Evolutionary conservation across 2,888 invertebrate genomes (phyloP).

Genomic region (Baronia brevicornis): DNA sequence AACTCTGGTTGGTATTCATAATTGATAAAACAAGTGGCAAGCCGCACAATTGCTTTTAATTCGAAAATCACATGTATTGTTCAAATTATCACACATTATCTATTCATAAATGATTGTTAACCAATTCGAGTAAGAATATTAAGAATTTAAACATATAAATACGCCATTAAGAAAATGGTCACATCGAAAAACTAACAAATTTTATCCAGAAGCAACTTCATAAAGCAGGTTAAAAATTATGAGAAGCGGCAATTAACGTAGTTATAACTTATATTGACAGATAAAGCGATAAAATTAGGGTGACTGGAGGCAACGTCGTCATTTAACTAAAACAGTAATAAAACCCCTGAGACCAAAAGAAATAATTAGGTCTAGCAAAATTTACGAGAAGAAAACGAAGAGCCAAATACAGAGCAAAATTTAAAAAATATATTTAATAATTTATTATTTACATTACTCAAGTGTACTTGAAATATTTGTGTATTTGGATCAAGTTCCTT

Average conservation of each 20-base stretch:
- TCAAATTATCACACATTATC: slow-evolving; percentile 5
- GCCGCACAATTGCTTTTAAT: too few species aligned
- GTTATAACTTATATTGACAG: slow-evolving; percentile 24
- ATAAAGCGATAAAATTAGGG: slow-evolving; percentile 17
- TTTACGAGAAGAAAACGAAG: slow-evolving; percentile 7
- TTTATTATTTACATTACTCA: background rate
- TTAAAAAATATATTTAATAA: background rate
- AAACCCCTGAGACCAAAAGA: slow-evolving; percentile 17
- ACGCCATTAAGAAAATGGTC: slow-evolving; percentile 5
- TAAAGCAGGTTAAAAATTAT: slow-evolving; percentile 15
- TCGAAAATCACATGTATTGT: too few species aligned
- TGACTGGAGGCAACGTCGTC: slow-evolving; percentile 13
- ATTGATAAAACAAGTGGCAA: too few species aligned
- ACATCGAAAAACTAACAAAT: slow-evolving; percentile 6
- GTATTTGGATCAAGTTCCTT: too few species aligned
- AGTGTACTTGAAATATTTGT: too few species aligned
- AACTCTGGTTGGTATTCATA: too few species aligned
- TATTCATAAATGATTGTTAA: background rate
- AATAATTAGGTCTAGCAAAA: slow-evolving; percentile 11
- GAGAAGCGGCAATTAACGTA: slow-evolving; percentile 19
- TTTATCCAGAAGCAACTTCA: slow-evolving; percentile 6
- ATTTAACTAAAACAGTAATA: slow-evolving; percentile 27
- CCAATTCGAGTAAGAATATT: too few species aligned
- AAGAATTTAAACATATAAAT: too few species aligned
- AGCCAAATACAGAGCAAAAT: background rate